Percentiles rank a stretch among this genome's conserved stretches.
These are phyloP conservation scores for Drosophila sechellia DNA, from an alignment of 1,140 invertebrate species.

Conservation along the genomic window DNA sequence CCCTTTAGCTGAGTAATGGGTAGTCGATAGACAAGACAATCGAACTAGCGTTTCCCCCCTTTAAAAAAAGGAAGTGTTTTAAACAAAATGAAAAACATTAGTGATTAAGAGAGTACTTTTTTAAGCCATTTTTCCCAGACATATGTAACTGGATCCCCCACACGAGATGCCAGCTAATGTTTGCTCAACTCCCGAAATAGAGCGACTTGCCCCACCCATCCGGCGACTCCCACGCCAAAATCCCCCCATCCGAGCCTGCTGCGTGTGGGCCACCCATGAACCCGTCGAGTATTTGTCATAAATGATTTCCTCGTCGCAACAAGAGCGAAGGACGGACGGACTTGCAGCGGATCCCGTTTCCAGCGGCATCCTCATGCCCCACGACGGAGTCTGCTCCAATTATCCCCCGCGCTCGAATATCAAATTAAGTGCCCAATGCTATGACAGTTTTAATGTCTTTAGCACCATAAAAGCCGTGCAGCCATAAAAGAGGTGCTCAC, in stretches of 20 bases:
- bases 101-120: background rate
- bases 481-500: slow-evolving; percentile 47
- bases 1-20: too few relatives aligned
- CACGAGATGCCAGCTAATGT: slow-evolving; percentile 19
- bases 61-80: too few relatives aligned
- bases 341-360: slow-evolving; percentile 38
- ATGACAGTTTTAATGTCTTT: slow-evolving; percentile 82
- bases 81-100: too few relatives aligned
- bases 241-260: slow-evolving; percentile 1
- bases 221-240: slow-evolving; percentile 55
- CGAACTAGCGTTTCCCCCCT: too few relatives aligned
- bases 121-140: background rate
- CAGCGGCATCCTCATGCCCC: slow-evolving; percentile 29
- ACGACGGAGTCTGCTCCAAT: slow-evolving; percentile 65
- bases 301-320: slow-evolving; percentile 53
- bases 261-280: slow-evolving; percentile 62
- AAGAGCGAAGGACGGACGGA: background rate
- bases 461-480: slow-evolving; percentile 67
- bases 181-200: slow-evolving; percentile 57
- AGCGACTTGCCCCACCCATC: slow-evolving; percentile 28
- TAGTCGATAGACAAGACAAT: too few relatives aligned
- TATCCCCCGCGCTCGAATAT: slow-evolving; percentile 72
- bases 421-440: slow-evolving; percentile 78
- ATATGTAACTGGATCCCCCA: slow-evolving; percentile 15
- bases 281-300: slow-evolving; percentile 60